These are phyloP conservation scores for Sus cebifrons DNA, from an alignment of 2,797 vertebrate genomes.

Conservation along the genomic window DNA sequence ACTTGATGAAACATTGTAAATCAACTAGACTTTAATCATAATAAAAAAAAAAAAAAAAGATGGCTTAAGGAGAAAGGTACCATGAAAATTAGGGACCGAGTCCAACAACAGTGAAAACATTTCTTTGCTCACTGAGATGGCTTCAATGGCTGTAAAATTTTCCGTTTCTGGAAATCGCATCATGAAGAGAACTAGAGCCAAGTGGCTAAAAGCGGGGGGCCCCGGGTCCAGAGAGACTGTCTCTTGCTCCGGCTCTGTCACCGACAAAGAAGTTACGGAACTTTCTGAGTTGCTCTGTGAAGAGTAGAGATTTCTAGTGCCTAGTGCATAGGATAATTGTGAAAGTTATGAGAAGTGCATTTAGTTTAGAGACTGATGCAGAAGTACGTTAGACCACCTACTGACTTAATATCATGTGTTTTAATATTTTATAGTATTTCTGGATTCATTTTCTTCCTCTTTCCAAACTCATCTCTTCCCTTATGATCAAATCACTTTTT, in stretches of 20 bases:
- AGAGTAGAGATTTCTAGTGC: not conserved
- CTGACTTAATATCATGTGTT: not conserved
- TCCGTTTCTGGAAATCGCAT: slow-evolving; percentile 78
- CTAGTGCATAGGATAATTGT: not conserved
- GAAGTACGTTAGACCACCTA: not conserved
- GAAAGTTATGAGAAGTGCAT: not conserved
- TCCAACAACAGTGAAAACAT: slow-evolving; percentile 62
- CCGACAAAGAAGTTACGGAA: not conserved
- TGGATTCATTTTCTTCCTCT: slow-evolving; percentile 6
- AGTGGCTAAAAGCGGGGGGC: slow-evolving; percentile 14
- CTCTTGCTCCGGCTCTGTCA: not conserved
- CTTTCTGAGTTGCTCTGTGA: not conserved
- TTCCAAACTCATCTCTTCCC: slow-evolving; percentile 16
- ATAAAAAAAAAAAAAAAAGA: too few relatives aligned
- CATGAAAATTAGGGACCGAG: slow-evolving; percentile 34
- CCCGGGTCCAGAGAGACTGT: not conserved
- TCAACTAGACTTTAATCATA: too few relatives aligned
- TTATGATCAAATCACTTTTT: not conserved
- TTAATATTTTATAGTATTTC: not conserved
- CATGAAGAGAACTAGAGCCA: slow-evolving; percentile 46
- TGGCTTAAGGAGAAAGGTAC: not conserved
- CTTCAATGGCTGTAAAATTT: slow-evolving; percentile 49
- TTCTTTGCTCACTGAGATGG: slow-evolving; percentile 34
- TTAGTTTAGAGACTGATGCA: not conserved
- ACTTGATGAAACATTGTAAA: too few relatives aligned